Evolutionary conservation across 2,888 invertebrate genomes (phyloP).

Genomic region (Daptonema setosum): DNA sequence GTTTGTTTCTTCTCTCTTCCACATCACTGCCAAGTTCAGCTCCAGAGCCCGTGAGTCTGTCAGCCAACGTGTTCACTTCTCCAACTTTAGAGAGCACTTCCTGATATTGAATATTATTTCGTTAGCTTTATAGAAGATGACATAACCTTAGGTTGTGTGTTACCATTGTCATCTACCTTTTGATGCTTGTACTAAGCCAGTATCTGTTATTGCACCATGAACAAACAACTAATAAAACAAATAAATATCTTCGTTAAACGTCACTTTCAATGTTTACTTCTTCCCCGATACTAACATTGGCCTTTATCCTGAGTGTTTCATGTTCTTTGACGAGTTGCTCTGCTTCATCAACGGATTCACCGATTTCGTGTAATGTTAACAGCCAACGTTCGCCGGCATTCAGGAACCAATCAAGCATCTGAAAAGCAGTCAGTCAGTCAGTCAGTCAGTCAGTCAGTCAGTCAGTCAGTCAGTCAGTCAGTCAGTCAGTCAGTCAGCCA

Average conservation of each 20-base stretch:
- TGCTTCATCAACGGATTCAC: slow-evolving; percentile 42
- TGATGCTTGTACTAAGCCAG: no score
- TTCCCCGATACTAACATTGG: slow-evolving; percentile 37
- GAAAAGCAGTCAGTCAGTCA: no score
- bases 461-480: no score
- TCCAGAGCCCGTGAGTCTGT: neutral
- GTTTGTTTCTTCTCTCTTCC: slow-evolving; percentile 27
- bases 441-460: no score
- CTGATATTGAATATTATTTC: neutral
- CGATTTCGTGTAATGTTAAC: slow-evolving; percentile 47
- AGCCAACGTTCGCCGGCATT: slow-evolving; percentile 52
- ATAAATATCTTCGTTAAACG: no score
- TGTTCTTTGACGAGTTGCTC: slow-evolving; percentile 50
- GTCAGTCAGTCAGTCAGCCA: no score
- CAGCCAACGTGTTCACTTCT: neutral
- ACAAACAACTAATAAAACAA: no score
- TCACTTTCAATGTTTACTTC: no score
- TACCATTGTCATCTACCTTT: no score
- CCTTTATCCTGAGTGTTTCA: slow-evolving; percentile 50
- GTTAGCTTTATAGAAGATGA: neutral
- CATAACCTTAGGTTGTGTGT: no score
- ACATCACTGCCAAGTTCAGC: slow-evolving; percentile 28
- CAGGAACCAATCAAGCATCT: slow-evolving; percentile 54
- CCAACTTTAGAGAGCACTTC: neutral
- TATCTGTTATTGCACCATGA: no score